phyloP scores from a whole-genome alignment of 2,888 invertebrate genomes.

The Drosophila cracens region DNA sequence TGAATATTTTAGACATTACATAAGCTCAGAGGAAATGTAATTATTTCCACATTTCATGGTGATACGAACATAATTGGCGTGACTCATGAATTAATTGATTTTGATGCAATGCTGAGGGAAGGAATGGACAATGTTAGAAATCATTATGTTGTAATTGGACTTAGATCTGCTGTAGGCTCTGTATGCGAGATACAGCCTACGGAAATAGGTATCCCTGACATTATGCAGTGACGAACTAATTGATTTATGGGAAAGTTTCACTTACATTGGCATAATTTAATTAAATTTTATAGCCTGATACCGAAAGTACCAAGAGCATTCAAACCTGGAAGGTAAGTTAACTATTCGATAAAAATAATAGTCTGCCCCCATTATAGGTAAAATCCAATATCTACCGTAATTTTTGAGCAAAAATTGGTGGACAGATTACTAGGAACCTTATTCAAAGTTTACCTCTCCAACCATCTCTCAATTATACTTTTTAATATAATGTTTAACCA shows the following conservation, averaged over 20 bases:
- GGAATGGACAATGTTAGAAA: background rate
- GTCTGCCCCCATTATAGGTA: no score
- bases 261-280: background rate
- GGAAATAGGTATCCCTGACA: background rate
- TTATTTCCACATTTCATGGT: conserved; percentile 36
- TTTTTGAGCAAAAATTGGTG: no score
- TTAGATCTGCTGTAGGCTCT: background rate
- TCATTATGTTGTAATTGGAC: conserved; percentile 13
- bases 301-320: no score
- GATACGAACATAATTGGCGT: background rate
- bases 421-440: no score
- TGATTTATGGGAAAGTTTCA: background rate
- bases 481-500: background rate
- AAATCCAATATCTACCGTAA: no score
- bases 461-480: background rate
- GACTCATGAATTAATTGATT: conserved; percentile 28
- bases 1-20: conserved; percentile 18
- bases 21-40: conserved; percentile 33
- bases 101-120: background rate
- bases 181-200: background rate
- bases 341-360: no score
- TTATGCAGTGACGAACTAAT: background rate
- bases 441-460: background rate
- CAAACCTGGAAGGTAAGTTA: background rate
- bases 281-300: background rate